These are phyloP conservation scores for Leptinotarsa rubiginosa DNA, from an alignment of 2,888 invertebrate genomes.

Conservation along the genomic window DNA sequence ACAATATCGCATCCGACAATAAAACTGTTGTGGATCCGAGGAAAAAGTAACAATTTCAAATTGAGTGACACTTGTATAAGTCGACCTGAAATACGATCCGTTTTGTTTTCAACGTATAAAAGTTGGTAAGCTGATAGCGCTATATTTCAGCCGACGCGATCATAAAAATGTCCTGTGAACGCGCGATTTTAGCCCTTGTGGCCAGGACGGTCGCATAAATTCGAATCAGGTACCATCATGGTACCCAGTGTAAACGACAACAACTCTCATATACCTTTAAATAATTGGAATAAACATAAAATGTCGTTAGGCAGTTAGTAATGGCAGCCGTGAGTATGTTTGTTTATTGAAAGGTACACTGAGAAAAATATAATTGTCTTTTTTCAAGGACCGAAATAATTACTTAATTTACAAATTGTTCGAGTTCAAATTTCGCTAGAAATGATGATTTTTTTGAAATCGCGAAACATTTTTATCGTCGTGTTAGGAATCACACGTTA, in stretches of 20 bases:
- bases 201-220: conserved; percentile 57
- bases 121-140: conserved; percentile 67
- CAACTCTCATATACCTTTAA: conserved; percentile 49
- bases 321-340: conserved; percentile 43
- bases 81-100: conserved; percentile 65
- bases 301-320: conserved; percentile 39
- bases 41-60: conserved; percentile 61
- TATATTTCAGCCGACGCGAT: conserved; percentile 66
- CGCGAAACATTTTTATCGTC: no score
- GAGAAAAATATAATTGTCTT: no score
- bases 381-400: no score
- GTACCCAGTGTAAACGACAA: conserved; percentile 38
- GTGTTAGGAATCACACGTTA: no score
- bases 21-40: conserved; percentile 43
- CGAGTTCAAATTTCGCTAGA: no score
- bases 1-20: conserved; percentile 31
- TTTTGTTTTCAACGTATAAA: conserved; percentile 66
- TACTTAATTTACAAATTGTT: no score
- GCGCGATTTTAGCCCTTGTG: conserved; percentile 61
- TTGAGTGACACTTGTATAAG: conserved; percentile 64
- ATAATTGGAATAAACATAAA: conserved; percentile 53
- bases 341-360: conserved; percentile 25
- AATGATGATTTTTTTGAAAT: no score
- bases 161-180: conserved; percentile 66
- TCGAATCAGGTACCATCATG: conserved; percentile 49